phyloP scores from a whole-genome alignment of 2,797 vertebrate genomes.

The Tolypeutes matacus region DNA sequence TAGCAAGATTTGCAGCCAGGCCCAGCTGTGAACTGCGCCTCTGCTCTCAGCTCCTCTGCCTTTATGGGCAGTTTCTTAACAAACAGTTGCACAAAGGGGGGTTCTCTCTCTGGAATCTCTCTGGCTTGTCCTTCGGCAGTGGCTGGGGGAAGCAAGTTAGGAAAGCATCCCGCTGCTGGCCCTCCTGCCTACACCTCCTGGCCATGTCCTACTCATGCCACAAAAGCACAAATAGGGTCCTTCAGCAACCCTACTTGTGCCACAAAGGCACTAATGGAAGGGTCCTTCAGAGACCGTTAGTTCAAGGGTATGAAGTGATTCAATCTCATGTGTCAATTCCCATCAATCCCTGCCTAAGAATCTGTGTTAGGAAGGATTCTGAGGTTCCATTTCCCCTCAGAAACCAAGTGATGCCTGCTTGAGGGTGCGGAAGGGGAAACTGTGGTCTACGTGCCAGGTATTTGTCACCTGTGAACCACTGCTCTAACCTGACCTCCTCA shows the following conservation, averaged over 20 bases:
- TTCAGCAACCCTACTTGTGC: neutral
- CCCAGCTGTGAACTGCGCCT: neutral
- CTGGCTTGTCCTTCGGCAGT: neutral
- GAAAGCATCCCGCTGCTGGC: neutral
- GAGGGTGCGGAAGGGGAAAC: neutral
- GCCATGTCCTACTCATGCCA: too few species aligned
- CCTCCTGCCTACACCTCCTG: neutral
- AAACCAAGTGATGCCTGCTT: neutral
- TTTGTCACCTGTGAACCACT: neutral
- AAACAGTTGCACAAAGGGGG: neutral
- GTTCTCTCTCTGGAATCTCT: neutral
- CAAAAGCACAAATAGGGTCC: neutral
- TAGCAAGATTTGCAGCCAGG: neutral
- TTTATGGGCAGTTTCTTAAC: too few species aligned
- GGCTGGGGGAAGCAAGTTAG: neutral
- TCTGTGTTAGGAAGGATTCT: neutral
- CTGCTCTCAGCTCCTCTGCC: neutral
- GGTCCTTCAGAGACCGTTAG: neutral
- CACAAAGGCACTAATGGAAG: neutral
- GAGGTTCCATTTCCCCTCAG: neutral
- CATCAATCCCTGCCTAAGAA: rapidly evolving
- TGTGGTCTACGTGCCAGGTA: rapidly evolving
- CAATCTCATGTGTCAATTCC: neutral
- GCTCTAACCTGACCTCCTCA: neutral
- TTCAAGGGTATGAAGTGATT: neutral